Evolutionary conservation across 2,113 vertebrate species (phyloP).

Genomic region (Otolemur garnettii): DNA sequence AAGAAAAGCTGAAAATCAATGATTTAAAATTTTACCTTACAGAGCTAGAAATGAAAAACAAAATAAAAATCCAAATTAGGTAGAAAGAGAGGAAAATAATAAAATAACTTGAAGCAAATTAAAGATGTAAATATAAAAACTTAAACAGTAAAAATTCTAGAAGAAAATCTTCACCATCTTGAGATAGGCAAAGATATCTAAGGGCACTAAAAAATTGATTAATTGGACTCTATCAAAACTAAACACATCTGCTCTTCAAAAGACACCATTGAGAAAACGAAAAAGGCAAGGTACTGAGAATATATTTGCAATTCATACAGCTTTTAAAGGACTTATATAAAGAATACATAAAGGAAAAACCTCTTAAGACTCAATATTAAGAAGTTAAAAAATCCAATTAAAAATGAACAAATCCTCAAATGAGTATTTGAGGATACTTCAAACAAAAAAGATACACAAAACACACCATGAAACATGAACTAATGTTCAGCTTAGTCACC

Average conservation of each 20-base stretch:
- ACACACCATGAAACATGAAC: not conserved
- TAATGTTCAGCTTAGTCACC: not conserved
- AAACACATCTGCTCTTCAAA: slow-evolving; percentile 4
- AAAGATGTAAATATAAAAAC: not conserved
- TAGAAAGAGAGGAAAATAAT: not conserved
- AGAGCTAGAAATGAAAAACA: not conserved
- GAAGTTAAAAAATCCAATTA: slow-evolving; percentile 1
- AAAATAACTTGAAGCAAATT: not conserved
- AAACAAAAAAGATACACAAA: slow-evolving; percentile 3
- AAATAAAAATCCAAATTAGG: not conserved
- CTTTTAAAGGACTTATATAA: not conserved
- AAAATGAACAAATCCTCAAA: slow-evolving; percentile 2
- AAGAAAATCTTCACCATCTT: not conserved
- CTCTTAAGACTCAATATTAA: slow-evolving; percentile 1
- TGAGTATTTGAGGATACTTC: not conserved
- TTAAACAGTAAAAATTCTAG: not conserved
- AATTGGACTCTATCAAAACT: slow-evolving; percentile 27
- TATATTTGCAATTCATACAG: not conserved
- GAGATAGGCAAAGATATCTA: not conserved
- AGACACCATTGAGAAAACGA: slow-evolving; percentile 14
- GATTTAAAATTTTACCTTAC: not conserved
- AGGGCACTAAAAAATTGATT: not conserved
- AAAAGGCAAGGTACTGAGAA: slow-evolving; percentile 39
- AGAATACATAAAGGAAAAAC: not conserved
- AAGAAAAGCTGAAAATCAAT: not conserved